A percentile compares a stretch with the other conserved stretches of the same genome.
Conservation (phyloP, 2,888 invertebrate species). For the Thymelicus lineola region DNA sequence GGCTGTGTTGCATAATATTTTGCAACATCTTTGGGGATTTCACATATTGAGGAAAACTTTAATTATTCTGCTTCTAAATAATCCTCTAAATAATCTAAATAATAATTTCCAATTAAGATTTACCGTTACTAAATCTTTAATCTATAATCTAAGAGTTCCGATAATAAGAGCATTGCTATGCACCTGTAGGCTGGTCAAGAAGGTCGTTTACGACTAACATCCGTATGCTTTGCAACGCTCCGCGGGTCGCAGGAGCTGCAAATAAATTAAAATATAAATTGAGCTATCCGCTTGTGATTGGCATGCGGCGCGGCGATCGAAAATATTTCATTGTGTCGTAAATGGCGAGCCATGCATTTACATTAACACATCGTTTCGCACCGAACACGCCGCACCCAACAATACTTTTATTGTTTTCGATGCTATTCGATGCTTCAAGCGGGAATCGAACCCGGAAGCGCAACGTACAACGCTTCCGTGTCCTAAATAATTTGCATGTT, state of each 20-base stretch:
- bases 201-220: too few species aligned
- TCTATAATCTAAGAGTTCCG: too few species aligned
- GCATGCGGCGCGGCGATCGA: constrained; percentile 48
- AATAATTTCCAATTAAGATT: too few species aligned
- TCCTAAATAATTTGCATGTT: not conserved
- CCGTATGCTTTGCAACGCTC: too few species aligned
- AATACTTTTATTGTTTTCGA: constrained; percentile 32
- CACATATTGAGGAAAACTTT: too few species aligned
- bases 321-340: constrained; percentile 73
- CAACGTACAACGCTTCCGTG: not conserved
- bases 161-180: too few species aligned
- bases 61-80: too few species aligned
- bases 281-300: constrained; percentile 34
- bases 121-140: too few species aligned
- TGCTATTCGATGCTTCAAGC: constrained; percentile 13
- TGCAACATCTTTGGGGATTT: too few species aligned
- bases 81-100: too few species aligned
- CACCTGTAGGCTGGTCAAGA: too few species aligned
- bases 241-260: not conserved
- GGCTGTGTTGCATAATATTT: too few species aligned
- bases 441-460: constrained; percentile 30
- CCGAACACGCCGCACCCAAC: constrained; percentile 24
- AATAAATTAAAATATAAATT: constrained; percentile 39
- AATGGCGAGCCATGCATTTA: constrained; percentile 51
- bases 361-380: constrained; percentile 32